phyloP scores from a whole-genome alignment of 2,888 invertebrate genomes.

The Tanypteryx hageni region DNA sequence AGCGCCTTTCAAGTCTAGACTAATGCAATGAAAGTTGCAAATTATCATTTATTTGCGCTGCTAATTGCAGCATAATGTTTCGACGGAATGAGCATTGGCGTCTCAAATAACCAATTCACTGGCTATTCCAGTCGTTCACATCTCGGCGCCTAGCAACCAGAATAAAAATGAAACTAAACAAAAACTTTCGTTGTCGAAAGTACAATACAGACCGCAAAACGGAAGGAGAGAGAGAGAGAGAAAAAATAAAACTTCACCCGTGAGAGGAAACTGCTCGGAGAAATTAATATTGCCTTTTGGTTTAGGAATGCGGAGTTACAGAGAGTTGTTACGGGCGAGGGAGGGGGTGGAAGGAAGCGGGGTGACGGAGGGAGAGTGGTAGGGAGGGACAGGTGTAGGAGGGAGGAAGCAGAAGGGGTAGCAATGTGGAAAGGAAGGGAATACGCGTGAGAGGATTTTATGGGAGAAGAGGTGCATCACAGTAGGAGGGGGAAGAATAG shows the following conservation, averaged over 20 bases:
- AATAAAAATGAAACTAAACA: neutral
- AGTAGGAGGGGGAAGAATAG: neutral
- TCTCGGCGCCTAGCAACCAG: neutral
- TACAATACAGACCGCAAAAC: neutral
- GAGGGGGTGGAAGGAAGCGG: neutral
- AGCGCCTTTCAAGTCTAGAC: no score
- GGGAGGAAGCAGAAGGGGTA: constrained; percentile 19
- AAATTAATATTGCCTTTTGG: constrained; percentile 63
- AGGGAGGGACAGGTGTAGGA: neutral
- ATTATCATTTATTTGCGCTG: no score
- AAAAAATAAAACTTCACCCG: constrained; percentile 21
- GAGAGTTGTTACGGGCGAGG: neutral
- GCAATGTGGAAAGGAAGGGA: constrained; percentile 44
- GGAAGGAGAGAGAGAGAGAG: neutral
- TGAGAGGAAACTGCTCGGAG: constrained; percentile 49
- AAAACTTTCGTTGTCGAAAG: neutral
- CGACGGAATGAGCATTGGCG: no score
- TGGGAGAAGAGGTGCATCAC: constrained; percentile 12
- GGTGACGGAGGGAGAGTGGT: neutral
- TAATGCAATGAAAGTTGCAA: no score
- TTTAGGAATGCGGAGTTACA: constrained; percentile 34
- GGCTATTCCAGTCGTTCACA: neutral
- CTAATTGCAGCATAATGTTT: no score
- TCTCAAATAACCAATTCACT: no score
- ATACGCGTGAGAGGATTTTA: constrained; percentile 58